A percentile compares a stretch with the other conserved stretches of the same genome.
These are phyloP conservation scores for Busseola fusca DNA, from an alignment of 2,888 invertebrate species.

Conservation along the genomic window DNA sequence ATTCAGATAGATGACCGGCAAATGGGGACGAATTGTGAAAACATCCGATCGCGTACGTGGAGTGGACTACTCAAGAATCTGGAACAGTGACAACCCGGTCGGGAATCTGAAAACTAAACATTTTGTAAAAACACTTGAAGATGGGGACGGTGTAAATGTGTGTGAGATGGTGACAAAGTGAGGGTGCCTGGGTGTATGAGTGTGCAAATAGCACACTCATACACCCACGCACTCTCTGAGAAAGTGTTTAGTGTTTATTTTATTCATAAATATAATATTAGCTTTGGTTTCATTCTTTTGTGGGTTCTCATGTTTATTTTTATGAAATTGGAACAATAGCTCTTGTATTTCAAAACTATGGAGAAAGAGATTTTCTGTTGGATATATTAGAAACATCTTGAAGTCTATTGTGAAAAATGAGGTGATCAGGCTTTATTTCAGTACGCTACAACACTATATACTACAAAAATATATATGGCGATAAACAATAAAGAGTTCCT, in stretches of 20 bases:
- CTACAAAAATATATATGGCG: too few species aligned
- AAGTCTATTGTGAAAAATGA: too few species aligned
- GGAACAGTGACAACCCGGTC: slow-evolving; percentile 52
- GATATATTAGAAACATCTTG: neutral
- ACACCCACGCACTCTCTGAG: neutral
- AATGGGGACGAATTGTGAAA: slow-evolving; percentile 54
- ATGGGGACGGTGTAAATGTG: slow-evolving; percentile 5
- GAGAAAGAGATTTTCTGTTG: neutral
- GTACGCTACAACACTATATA: too few species aligned
- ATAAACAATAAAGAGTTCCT: too few species aligned
- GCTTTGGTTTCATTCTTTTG: neutral
- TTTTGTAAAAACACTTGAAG: slow-evolving; percentile 45
- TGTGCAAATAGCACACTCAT: neutral
- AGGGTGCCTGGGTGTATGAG: neutral
- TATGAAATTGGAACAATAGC: neutral
- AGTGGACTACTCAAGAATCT: slow-evolving; percentile 37
- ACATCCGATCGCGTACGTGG: slow-evolving; percentile 45
- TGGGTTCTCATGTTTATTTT: neutral
- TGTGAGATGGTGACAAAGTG: neutral
- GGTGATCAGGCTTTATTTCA: neutral
- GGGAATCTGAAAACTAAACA: slow-evolving; percentile 44
- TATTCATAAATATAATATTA: neutral
- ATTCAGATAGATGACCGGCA: slow-evolving; percentile 43
- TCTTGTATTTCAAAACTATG: neutral
- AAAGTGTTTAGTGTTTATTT: slow-evolving; percentile 10